phyloP scores from a whole-genome alignment of 2,113 vertebrate genomes.

The Xenopus borealis region DNA sequence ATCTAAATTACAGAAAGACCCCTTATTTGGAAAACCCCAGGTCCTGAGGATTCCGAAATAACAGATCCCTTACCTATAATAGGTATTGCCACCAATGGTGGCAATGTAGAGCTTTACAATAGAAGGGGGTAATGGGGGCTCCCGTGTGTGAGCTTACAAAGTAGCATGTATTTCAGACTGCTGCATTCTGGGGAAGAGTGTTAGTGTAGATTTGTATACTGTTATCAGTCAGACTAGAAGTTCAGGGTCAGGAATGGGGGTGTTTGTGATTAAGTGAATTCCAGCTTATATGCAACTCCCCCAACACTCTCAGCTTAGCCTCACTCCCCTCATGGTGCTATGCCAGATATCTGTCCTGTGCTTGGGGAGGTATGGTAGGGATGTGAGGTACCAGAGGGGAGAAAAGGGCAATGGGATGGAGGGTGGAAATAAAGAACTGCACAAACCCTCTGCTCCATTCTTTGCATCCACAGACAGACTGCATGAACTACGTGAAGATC shows the following conservation, averaged over 20 bases:
- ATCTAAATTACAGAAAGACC: too few relatives aligned
- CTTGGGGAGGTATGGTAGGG: not conserved
- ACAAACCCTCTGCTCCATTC: not conserved
- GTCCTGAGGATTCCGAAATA: too few relatives aligned
- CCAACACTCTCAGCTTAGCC: not conserved
- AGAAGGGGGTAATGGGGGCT: too few relatives aligned
- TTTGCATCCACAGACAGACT: slow-evolving; percentile 74
- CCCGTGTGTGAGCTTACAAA: too few relatives aligned
- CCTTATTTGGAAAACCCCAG: too few relatives aligned
- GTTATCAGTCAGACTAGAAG: not conserved
- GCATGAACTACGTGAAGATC: slow-evolving; percentile 94
- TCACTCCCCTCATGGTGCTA: not conserved
- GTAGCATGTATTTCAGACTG: not conserved
- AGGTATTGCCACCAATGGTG: too few relatives aligned
- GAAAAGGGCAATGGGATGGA: not conserved
- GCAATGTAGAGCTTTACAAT: too few relatives aligned
- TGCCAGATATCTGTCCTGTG: slow-evolving; percentile 9
- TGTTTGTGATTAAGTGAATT: not conserved
- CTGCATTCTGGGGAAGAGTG: not conserved
- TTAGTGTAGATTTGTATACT: slow-evolving; percentile 10
- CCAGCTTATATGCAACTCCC: slow-evolving; percentile 2
- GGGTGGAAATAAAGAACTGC: not conserved
- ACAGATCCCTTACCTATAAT: too few relatives aligned
- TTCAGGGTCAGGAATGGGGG: slow-evolving; percentile 23
- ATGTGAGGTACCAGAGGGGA: not conserved